Percentiles rank a stretch among this genome's conserved stretches.
Evolutionary conservation across 2,113 vertebrate species (phyloP).

Genomic region (Sorex fumeus): DNA sequence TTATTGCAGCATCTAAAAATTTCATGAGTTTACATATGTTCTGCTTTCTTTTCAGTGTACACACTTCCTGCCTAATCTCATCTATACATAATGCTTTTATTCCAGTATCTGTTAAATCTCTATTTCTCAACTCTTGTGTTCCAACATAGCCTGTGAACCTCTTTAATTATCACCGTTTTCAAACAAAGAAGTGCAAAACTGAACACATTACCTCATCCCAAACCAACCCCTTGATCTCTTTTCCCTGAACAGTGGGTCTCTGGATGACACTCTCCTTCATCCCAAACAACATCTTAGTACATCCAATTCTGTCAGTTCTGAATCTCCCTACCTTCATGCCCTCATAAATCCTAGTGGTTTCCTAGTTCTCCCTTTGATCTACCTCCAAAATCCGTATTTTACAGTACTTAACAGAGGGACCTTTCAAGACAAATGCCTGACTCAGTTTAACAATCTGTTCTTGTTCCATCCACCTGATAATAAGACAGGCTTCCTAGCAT

Average conservation of each 20-base stretch:
- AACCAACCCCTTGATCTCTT: slow-evolving; percentile 24
- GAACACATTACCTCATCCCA: background rate
- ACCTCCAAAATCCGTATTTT: slow-evolving; percentile 23
- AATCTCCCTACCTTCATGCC: background rate
- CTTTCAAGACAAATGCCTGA: slow-evolving; percentile 21
- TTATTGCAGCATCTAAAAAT: background rate
- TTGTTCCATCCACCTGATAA: background rate
- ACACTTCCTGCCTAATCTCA: background rate
- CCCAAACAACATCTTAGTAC: background rate
- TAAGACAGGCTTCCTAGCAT: background rate
- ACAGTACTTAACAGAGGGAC: background rate
- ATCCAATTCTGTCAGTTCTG: background rate
- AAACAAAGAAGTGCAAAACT: slow-evolving; percentile 1
- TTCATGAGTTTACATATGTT: slow-evolving; percentile 28
- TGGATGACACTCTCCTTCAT: background rate
- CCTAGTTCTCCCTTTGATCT: background rate
- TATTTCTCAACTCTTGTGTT: slow-evolving; percentile 50
- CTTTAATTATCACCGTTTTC: background rate
- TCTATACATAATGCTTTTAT: slow-evolving; percentile 32
- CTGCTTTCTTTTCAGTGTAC: background rate
- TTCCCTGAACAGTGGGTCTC: background rate
- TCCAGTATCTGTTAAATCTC: slow-evolving; percentile 14
- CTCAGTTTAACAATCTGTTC: slow-evolving; percentile 9
- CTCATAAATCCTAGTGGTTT: background rate
- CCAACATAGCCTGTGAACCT: slow-evolving; percentile 15